phyloP scores from a whole-genome alignment of 2,888 invertebrate species.

The Penaeus monodon region DNA sequence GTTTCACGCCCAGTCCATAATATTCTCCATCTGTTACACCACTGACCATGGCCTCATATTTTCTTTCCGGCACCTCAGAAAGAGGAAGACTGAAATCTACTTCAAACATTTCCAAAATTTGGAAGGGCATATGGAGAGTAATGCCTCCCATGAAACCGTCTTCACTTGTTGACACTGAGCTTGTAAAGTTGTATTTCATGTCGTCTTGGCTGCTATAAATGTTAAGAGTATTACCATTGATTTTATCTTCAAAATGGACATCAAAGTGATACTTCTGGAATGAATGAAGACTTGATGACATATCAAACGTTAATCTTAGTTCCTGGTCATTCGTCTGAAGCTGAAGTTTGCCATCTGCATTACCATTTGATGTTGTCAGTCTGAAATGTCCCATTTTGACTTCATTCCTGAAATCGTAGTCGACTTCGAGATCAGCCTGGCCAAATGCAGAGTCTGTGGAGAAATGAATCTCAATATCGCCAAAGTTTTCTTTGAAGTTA shows the following conservation, averaged over 20 bases:
- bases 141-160: background rate
- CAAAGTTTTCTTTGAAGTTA: background rate
- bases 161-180: background rate
- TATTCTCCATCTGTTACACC: background rate
- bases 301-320: conserved; percentile 10
- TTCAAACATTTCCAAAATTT: conserved; percentile 18
- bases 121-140: conserved; percentile 7
- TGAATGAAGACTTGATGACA: conserved; percentile 37
- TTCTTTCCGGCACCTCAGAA: background rate
- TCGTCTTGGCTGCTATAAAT: conserved; percentile 28
- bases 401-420: conserved; percentile 21
- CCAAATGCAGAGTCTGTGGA: background rate
- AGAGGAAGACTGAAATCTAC: conserved; percentile 16
- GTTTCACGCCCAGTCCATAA: conserved; percentile 6
- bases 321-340: background rate
- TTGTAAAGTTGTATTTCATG: conserved; percentile 20
- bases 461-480: conserved; percentile 18
- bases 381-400: conserved; percentile 11
- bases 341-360: conserved; percentile 5
- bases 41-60: conserved; percentile 12
- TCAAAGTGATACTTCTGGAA: conserved; percentile 34
- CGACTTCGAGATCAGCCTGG: background rate
- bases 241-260: background rate
- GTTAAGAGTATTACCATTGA: background rate
- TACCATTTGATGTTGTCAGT: conserved; percentile 24